Conservation (phyloP, 2,797 vertebrate species). For the Gouania willdenowi region DNA sequence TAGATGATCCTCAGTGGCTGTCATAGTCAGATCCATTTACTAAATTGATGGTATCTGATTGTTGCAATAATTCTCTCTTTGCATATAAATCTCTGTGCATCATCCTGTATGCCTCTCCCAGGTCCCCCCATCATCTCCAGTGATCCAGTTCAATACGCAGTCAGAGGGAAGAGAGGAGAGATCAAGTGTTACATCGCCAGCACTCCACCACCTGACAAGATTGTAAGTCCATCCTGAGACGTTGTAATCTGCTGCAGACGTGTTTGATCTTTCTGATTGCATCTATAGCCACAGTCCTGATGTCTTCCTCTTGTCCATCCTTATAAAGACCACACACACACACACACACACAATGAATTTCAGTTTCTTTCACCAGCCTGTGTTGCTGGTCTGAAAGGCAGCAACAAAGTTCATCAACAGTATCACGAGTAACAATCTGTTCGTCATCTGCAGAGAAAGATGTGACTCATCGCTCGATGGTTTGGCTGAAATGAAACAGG, state of each 20-base stretch:
- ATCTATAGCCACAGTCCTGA: conserved; percentile 15
- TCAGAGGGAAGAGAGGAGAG: conserved; percentile 85
- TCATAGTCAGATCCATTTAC: too few relatives aligned
- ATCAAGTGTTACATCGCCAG: conserved; percentile 95
- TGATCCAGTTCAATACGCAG: conserved; percentile 84
- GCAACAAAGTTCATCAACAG: conserved; percentile 11
- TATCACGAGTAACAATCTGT: conserved; percentile 27
- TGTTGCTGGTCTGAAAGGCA: conserved; percentile 1
- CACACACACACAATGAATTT: neutral
- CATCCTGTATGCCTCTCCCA: conserved; percentile 31
- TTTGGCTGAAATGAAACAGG: conserved; percentile 16
- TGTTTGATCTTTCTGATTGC: conserved; percentile 32
- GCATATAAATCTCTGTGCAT: neutral
- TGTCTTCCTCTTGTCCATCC: conserved; percentile 1
- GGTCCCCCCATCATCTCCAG: conserved; percentile 95
- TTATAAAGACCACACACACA: too few relatives aligned
- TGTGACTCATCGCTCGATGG: conserved; percentile 44
- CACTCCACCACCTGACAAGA: conserved; percentile 91
- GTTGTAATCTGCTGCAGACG: conserved; percentile 35
- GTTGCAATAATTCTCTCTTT: conserved; percentile 7
- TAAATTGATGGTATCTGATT: neutral
- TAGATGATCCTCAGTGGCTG: too few relatives aligned
- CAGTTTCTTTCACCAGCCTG: neutral
- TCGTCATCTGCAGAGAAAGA: conserved; percentile 23
- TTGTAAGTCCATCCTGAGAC: conserved; percentile 78